Base-by-base conservation (phyloP, 1,140 invertebrate genomes). In the Zophobas morio region DNA sequence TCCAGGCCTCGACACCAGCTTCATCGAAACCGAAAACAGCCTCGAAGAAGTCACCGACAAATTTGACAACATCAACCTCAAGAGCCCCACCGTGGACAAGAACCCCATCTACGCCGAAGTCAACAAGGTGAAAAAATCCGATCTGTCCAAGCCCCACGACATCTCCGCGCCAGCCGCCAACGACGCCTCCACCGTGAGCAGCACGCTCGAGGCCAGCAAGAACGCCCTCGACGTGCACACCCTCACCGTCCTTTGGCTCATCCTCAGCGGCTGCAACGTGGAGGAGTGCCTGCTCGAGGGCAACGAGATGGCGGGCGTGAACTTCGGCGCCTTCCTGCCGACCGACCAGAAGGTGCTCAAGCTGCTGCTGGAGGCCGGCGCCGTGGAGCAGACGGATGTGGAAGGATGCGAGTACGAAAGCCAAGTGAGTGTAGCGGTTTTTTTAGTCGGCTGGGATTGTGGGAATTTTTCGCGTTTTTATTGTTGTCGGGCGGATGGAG, bases 361-460 rank as follows among this genome's bases (percentile, higher is more conserved):
- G 80, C 81, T 94, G 60, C 85, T 94, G 1, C 88, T 93, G 46
- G 92, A 93, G 75, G 90, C 92, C 1, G 93, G 93, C 36, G 91
- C 91, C 3, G 89, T 88, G 2, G 89, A 89, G 8, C 88, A 89
- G 54, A 88, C 87, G 71, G 83, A 88, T 54, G 80, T 82, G 6
- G 87, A 89, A 42, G 88, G 89, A 5, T 88, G 88, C 70, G 84
- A 86, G 37, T 87, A 83, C 77, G 88, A 89, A 76, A 88, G 84
- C 78, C 84, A 85, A 79, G 84, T 84, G 75, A 82, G 76, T 80
- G 39, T 40, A 39, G n/a, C 47, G n/a, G n/a, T 39, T 70, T 70
- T 39, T 37, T 70, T 70, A 46, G 3, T 46, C 6, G 6, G 42
- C 6, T 46, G 3, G 42, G 0, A 8, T 53, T 34, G 33, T 57